Percentiles rank a stretch among this genome's conserved stretches.
phyloP scores from a whole-genome alignment of 2,888 invertebrate species.

The Aquatica leii region DNA sequence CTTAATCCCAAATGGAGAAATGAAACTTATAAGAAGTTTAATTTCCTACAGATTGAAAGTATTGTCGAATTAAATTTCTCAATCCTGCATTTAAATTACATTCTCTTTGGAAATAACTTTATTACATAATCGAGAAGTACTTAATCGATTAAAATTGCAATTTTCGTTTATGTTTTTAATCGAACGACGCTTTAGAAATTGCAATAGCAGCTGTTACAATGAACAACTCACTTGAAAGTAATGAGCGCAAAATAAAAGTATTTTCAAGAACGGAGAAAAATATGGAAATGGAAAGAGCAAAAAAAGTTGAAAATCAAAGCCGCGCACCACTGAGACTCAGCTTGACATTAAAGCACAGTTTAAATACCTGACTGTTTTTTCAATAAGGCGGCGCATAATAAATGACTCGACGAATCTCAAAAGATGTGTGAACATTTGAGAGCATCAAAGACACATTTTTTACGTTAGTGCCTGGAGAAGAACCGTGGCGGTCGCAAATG shows the following conservation, averaged over 20 bases:
- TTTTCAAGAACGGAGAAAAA: slow-evolving; percentile 8
- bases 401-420: slow-evolving; percentile 39
- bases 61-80: slow-evolving; percentile 29
- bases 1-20: slow-evolving; percentile 27
- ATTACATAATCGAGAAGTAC: slow-evolving; percentile 27
- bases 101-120: slow-evolving; percentile 18
- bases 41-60: slow-evolving; percentile 35
- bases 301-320: slow-evolving; percentile 27
- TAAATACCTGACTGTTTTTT: slow-evolving; percentile 44
- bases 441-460: slow-evolving; percentile 46
- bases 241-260: slow-evolving; percentile 12
- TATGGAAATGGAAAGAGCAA: slow-evolving; percentile 14
- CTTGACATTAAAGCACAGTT: slow-evolving; percentile 36
- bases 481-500: slow-evolving; percentile 41
- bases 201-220: slow-evolving; percentile 19
- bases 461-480: slow-evolving; percentile 34
- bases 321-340: slow-evolving; percentile 31
- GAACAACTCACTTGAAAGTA: slow-evolving; percentile 17
- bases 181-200: slow-evolving; percentile 18
- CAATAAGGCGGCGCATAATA: slow-evolving; percentile 43
- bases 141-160: slow-evolving; percentile 27
- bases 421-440: slow-evolving; percentile 44
- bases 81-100: slow-evolving; percentile 27
- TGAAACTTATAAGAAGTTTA: slow-evolving; percentile 32
- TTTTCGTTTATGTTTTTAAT: slow-evolving; percentile 27